phyloP scores from a whole-genome alignment of 2,888 invertebrate species.

The Deroplatys truncata region DNA sequence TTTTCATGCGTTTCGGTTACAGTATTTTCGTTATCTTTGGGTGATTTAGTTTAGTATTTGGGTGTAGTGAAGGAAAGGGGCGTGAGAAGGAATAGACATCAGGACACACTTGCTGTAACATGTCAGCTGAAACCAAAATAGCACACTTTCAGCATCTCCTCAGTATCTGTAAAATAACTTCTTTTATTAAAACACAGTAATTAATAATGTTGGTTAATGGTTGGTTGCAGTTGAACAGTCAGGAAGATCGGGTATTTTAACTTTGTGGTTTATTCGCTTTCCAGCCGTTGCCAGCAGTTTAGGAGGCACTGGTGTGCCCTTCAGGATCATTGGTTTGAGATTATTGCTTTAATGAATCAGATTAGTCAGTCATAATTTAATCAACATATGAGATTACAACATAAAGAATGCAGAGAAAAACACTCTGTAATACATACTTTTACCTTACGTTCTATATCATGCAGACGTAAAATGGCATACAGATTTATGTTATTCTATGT shows the following conservation, averaged over 20 bases:
- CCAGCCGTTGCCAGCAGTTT: constrained; percentile 18
- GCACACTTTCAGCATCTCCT: constrained; percentile 23
- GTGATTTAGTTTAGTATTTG: constrained; percentile 28
- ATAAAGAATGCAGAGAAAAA: constrained; percentile 8
- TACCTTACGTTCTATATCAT: not conserved
- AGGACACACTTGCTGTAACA: constrained; percentile 25
- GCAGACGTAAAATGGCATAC: constrained; percentile 7
- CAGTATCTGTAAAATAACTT: constrained; percentile 31
- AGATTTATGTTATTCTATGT: not conserved
- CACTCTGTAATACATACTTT: constrained; percentile 7
- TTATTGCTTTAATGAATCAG: constrained; percentile 24
- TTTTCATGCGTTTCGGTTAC: constrained; percentile 30
- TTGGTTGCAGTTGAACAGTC: constrained; percentile 19
- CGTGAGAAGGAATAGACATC: constrained; percentile 7
- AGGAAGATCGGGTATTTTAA: constrained; percentile 19
- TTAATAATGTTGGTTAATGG: constrained; percentile 21
- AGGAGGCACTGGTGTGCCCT: constrained; percentile 1
- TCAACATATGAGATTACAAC: not conserved
- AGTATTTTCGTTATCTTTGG: constrained; percentile 27
- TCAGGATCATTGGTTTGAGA: constrained; percentile 6
- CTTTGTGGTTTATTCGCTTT: constrained; percentile 18
- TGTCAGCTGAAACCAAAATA: constrained; percentile 31
- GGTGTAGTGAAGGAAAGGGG: constrained; percentile 12
- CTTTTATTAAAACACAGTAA: constrained; percentile 21
- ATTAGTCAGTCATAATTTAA: constrained; percentile 7